Conservation (phyloP, 1,140 invertebrate genomes). For the Drosophila asahinai region DNA sequence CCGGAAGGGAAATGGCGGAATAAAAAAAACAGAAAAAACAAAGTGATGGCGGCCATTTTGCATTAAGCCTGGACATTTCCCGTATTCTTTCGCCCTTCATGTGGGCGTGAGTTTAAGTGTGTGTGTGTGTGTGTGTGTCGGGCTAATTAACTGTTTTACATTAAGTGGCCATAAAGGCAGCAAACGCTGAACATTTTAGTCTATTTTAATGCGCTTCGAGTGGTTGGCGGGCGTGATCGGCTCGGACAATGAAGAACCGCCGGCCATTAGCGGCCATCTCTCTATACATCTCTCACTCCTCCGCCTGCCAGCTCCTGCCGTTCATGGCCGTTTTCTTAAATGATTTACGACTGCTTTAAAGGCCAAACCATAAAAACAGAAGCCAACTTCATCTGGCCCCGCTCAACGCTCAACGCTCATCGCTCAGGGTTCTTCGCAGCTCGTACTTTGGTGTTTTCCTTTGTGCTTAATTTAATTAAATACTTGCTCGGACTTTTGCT, state of each 20-base stretch:
- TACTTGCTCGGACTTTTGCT: conserved; percentile 66
- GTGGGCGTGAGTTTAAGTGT: conserved; percentile 11
- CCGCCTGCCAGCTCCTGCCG: conserved; percentile 7
- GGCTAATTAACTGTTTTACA: conserved; percentile 83
- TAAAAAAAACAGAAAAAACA: conserved; percentile 18
- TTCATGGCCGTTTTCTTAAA: conserved; percentile 55
- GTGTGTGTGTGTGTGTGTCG: conserved; percentile 39
- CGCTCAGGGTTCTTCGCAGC: conserved; percentile 5
- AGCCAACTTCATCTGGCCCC: conserved; percentile 43
- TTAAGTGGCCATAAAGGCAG: conserved; percentile 77
- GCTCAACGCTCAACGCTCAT: not conserved
- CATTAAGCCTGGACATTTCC: conserved; percentile 58
- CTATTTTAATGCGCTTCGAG: conserved; percentile 75
- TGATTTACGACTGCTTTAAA: conserved; percentile 77
- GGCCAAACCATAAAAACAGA: conserved; percentile 60
- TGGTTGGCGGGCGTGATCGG: conserved; percentile 66
- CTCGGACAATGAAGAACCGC: conserved; percentile 63
- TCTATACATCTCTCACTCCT: conserved; percentile 21
- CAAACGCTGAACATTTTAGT: conserved; percentile 65
- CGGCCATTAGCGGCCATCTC: conserved; percentile 59
- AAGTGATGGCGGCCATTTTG: conserved; percentile 74
- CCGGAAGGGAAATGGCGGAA: conserved; percentile 22
- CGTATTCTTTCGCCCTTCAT: conserved; percentile 12
- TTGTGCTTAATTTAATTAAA: conserved; percentile 82
- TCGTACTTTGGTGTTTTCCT: conserved; percentile 49